Evolutionary conservation across 2,888 invertebrate genomes (phyloP).

Genomic region (Chrysolina haemoptera): DNA sequence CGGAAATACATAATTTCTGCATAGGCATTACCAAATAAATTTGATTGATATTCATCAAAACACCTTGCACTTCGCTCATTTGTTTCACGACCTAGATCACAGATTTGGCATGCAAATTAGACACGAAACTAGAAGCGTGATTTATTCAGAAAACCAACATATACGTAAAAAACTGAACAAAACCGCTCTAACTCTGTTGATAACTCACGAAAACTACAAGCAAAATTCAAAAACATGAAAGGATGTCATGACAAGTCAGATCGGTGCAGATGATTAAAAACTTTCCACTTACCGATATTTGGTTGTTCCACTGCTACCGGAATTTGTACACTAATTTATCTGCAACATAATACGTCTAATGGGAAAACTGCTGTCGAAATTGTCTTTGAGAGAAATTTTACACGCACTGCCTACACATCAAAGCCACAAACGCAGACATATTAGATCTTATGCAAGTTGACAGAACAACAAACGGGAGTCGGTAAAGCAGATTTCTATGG

Average conservation of each 20-base stretch:
- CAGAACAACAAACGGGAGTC: slow-evolving; percentile 37
- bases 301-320: slow-evolving; percentile 2
- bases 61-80: slow-evolving; percentile 10
- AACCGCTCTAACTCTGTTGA: slow-evolving; percentile 25
- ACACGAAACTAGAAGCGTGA: slow-evolving; percentile 1
- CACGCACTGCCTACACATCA: slow-evolving; percentile 45
- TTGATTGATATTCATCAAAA: slow-evolving; percentile 5
- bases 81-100: slow-evolving; percentile 12
- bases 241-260: slow-evolving; percentile 33
- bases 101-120: slow-evolving; percentile 16
- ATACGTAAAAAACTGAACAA: slow-evolving; percentile 15
- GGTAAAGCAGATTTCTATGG: slow-evolving; percentile 29
- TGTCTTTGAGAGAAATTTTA: slow-evolving; percentile 35
- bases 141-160: slow-evolving; percentile 26
- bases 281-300: slow-evolving; percentile 40
- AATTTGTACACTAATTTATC: slow-evolving; percentile 35
- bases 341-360: slow-evolving; percentile 31
- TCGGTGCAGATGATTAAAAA: slow-evolving; percentile 32
- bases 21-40: not conserved
- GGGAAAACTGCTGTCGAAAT: slow-evolving; percentile 34
- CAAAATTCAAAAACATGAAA: slow-evolving; percentile 46
- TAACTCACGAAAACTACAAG: slow-evolving; percentile 36
- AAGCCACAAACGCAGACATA: slow-evolving; percentile 48
- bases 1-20: slow-evolving; percentile 6
- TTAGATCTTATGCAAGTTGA: slow-evolving; percentile 41